Conservation (phyloP, 2,888 invertebrate genomes). For the Arrhopalites spinosus region DNA sequence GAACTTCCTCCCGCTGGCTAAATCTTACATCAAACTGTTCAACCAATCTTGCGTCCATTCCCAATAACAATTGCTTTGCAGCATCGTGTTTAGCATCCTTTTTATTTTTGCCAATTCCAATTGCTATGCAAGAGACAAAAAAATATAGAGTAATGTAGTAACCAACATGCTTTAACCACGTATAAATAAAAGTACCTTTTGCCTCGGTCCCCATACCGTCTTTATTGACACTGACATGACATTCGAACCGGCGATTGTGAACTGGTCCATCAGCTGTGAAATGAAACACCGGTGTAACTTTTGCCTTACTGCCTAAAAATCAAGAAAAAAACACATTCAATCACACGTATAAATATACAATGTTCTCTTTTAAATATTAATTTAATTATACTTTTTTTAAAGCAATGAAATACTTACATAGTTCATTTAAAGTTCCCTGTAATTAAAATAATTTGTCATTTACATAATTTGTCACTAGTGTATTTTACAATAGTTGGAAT, state of each 20-base stretch:
- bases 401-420: no score
- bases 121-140: conserved; percentile 35
- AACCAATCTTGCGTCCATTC: conserved; percentile 43
- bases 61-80: conserved; percentile 45
- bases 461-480: no score
- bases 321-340: no score
- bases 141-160: not conserved
- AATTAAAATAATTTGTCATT: no score
- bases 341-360: no score
- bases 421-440: no score
- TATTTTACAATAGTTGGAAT: no score
- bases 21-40: conserved; percentile 43
- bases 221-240: conserved; percentile 42
- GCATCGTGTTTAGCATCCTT: conserved; percentile 55
- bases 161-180: no score
- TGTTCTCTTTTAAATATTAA: no score
- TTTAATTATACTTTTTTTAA: no score
- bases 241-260: conserved; percentile 47
- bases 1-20: conserved; percentile 34
- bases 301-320: no score
- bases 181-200: conserved; percentile 10
- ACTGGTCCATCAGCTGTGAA: conserved; percentile 38
- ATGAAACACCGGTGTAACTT: no score
- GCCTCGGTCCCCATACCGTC: conserved; percentile 14
- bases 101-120: conserved; percentile 46